A percentile compares a stretch with the other conserved stretches of the same genome.
phyloP scores from a whole-genome alignment of 35 echinoderm and acorn worm genomes.

The Acanthaster planci region DNA sequence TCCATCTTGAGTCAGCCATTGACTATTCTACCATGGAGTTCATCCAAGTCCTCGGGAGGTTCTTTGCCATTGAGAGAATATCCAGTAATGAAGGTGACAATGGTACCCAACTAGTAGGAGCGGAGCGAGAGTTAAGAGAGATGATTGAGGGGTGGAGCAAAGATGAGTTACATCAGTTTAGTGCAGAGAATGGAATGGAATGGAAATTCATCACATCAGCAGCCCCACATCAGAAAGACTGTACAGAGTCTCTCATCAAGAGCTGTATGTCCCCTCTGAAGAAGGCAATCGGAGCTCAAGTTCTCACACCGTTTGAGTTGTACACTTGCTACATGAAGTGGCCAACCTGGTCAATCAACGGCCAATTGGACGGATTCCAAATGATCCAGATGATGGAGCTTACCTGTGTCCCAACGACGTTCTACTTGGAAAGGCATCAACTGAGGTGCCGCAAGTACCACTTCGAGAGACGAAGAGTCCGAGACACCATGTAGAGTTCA shows the following conservation, averaged over 20 bases:
- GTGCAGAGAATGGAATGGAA: conserved; percentile 34
- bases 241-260: conserved; percentile 61
- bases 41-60: conserved; percentile 43
- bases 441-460: conserved; percentile 48
- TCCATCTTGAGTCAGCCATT: conserved; percentile 52
- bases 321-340: conserved; percentile 47
- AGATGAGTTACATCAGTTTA: conserved; percentile 42
- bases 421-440: conserved; percentile 48
- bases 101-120: conserved; percentile 63
- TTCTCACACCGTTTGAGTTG: conserved; percentile 40
- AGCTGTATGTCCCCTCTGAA: conserved; percentile 56
- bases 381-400: conserved; percentile 53
- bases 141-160: conserved; percentile 62
- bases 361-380: conserved; percentile 51
- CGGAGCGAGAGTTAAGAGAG: conserved; percentile 48
- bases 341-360: conserved; percentile 56
- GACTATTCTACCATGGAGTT: conserved; percentile 77
- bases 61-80: conserved; percentile 46
- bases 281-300: conserved; percentile 44
- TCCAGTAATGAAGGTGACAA: conserved; percentile 69
- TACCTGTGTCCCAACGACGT: conserved; percentile 70
- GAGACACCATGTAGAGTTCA: conserved; percentile 57
- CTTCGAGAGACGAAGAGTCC: conserved; percentile 54
- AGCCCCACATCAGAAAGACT: conserved; percentile 68
- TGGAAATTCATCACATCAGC: conserved; percentile 51